phyloP scores from a whole-genome alignment of 1,140 invertebrate genomes.

The Lysiphlebus fabarum region DNA sequence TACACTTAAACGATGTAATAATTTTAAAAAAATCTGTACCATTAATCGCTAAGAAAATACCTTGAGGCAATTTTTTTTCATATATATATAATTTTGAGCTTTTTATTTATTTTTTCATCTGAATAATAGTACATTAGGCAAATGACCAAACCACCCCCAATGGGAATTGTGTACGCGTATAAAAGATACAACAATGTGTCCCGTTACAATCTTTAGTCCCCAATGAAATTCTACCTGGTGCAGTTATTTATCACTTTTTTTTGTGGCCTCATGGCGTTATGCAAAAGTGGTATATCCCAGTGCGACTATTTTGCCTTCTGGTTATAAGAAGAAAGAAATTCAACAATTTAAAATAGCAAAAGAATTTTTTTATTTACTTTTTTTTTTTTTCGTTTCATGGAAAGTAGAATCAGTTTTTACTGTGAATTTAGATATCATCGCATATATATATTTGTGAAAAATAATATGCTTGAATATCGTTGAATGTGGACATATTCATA shows the following conservation, averaged over 20 bases:
- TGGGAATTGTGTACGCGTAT: constrained; percentile 9
- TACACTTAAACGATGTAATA: no score
- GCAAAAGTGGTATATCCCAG: constrained; percentile 35
- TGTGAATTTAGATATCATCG: no score
- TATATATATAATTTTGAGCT: neutral
- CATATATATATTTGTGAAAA: no score
- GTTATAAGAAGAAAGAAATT: neutral
- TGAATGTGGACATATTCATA: no score
- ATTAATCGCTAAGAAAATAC: neutral
- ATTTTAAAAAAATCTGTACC: neutral
- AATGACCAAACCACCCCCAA: constrained; percentile 11
- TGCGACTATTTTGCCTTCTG: constrained; percentile 23
- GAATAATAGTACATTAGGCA: constrained; percentile 24
- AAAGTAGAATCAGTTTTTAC: no score
- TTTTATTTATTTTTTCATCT: constrained; percentile 1
- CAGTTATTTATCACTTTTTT: constrained; percentile 21
- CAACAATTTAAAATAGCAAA: no score
- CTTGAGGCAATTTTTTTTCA: neutral
- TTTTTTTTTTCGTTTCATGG: no score
- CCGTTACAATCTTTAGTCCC: constrained; percentile 24
- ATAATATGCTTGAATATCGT: no score
- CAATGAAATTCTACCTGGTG: constrained; percentile 25
- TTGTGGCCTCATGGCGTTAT: constrained; percentile 26
- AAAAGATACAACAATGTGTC: constrained; percentile 21
- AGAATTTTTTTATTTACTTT: no score